These are phyloP conservation scores for Allolobophora icterica DNA, from an alignment of 2,888 invertebrate species.

Conservation along the genomic window DNA sequence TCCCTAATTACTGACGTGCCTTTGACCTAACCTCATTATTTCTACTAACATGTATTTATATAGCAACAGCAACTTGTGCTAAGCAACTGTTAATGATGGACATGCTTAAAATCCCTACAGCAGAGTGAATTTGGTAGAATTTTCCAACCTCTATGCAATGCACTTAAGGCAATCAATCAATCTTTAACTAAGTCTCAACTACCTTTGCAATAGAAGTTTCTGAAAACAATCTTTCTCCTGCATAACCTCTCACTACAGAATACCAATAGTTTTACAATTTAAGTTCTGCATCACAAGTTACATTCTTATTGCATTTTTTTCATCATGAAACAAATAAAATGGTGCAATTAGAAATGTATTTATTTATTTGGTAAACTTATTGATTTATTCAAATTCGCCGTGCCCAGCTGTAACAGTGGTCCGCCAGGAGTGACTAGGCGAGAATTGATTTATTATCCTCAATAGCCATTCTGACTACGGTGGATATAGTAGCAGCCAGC, in stretches of 20 bases:
- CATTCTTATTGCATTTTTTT: not conserved
- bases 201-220: not conserved
- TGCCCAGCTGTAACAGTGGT: not conserved
- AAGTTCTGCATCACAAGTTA: not conserved
- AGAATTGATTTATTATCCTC: not conserved
- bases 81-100: not conserved
- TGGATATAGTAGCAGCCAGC: not conserved
- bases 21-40: not conserved
- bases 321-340: not conserved
- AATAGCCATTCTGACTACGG: not conserved
- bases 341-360: not conserved
- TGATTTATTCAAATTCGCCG: not conserved
- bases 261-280: not conserved
- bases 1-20: not conserved
- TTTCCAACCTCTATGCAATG: not conserved
- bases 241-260: not conserved
- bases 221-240: not conserved
- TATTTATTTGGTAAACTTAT: not conserved
- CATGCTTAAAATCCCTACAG: not conserved
- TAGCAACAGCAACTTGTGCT: not conserved
- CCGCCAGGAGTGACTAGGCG: constrained; percentile 1
- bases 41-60: not conserved
- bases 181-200: not conserved
- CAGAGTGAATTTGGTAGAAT: not conserved
- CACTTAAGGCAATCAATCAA: not conserved